A percentile compares a stretch with the other conserved stretches of the same genome.
Conservation (phyloP, 2,113 vertebrate species). For the Siniperca chuatsi region DNA sequence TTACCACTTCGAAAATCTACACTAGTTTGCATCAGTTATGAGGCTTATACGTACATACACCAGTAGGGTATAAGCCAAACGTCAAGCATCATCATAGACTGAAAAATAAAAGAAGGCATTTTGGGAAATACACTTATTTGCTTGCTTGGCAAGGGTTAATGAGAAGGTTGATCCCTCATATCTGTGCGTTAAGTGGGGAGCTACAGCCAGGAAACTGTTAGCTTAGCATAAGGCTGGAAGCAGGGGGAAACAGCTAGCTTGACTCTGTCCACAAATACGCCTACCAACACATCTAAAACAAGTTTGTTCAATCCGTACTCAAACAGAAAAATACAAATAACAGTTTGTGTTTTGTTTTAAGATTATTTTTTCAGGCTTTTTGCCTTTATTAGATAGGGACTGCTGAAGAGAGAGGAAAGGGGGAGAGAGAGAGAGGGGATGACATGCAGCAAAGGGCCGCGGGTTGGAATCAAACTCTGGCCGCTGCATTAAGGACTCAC, state of each 20-base stretch:
- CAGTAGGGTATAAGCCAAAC: not conserved
- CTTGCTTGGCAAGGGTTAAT: not conserved
- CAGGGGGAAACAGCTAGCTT: not conserved
- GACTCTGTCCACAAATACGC: no score
- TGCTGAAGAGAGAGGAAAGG: no score
- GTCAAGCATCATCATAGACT: not conserved
- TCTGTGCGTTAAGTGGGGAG: no score
- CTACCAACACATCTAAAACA: not conserved
- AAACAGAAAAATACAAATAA: not conserved
- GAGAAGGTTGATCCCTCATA: no score
- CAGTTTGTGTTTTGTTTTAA: no score
- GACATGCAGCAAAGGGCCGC: no score
- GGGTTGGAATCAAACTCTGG: no score
- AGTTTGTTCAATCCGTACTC: not conserved
- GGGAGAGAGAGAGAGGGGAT: no score
- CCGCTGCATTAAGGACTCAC: no score
- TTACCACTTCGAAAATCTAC: not conserved
- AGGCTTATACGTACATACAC: not conserved
- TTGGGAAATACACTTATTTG: not conserved
- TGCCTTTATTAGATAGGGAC: no score
- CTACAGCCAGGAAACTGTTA: not conserved
- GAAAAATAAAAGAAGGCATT: not conserved
- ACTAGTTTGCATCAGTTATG: not conserved
- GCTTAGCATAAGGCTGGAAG: no score
- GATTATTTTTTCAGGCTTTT: no score